Conservation (phyloP, 2,888 invertebrate genomes). For the Cordilura impudica region DNA sequence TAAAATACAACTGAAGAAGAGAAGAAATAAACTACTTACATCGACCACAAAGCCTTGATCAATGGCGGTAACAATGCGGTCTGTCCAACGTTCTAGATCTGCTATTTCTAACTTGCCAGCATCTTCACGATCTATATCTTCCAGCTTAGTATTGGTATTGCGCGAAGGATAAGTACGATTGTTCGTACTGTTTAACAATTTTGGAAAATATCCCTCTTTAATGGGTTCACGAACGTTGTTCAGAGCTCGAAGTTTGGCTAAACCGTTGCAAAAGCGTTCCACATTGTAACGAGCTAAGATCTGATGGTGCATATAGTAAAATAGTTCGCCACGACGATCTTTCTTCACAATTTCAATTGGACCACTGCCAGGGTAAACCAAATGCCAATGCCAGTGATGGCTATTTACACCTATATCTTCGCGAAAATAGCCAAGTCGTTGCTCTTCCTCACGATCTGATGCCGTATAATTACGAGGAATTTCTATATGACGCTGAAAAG, state of each 20-base stretch:
- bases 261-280: slow-evolving; percentile 86
- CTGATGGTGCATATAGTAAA: slow-evolving; percentile 87
- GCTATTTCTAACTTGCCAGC: slow-evolving; percentile 79
- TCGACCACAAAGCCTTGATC: slow-evolving; percentile 83
- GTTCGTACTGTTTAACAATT: slow-evolving; percentile 83
- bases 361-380: slow-evolving; percentile 88
- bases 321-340: slow-evolving; percentile 85
- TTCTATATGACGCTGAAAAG: slow-evolving; percentile 78
- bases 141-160: slow-evolving; percentile 80
- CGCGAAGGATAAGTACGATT: slow-evolving; percentile 87
- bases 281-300: slow-evolving; percentile 83
- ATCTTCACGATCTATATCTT: slow-evolving; percentile 83
- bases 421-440: slow-evolving; percentile 89
- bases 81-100: slow-evolving; percentile 87
- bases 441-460: slow-evolving; percentile 86
- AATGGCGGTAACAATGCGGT: slow-evolving; percentile 86
- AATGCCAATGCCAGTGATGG: slow-evolving; percentile 95
- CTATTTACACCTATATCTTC: slow-evolving; percentile 91
- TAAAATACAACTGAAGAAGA: not conserved
- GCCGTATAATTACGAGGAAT: slow-evolving; percentile 88
- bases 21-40: slow-evolving; percentile 76
- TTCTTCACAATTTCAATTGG: slow-evolving; percentile 83
- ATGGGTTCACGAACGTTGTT: slow-evolving; percentile 85
- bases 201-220: slow-evolving; percentile 89
- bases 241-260: slow-evolving; percentile 83